Base-by-base conservation (phyloP, 2,113 vertebrate genomes). In the Chauna torquata region DNA sequence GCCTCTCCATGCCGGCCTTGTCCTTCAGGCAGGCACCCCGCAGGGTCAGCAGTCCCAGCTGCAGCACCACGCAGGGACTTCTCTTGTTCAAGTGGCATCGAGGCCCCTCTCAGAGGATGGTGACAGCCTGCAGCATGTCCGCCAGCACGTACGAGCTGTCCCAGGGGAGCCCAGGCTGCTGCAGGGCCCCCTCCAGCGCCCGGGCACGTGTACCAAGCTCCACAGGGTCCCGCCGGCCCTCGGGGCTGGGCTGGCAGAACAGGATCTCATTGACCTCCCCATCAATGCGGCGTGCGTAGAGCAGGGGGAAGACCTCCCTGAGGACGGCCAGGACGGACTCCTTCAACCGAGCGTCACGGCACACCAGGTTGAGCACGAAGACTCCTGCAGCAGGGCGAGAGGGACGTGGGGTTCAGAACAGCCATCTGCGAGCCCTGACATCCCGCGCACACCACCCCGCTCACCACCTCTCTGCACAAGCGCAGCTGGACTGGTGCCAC, bases 321-420 rank as follows among this genome's bases (percentile, higher is more conserved):
- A 99, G 97, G 14, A 97, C 91, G n/a, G 97, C 97, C 92, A 99
- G 86, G 91, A 99, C 98, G 0, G 97, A 97, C 15, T 98, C 98
- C 97, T 98, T 99, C 83, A 99, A 94, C 70, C 1, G 82, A 5
- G 97, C 8, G 22, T 99, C 98, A 0, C 99, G 99, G 91, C 99
- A 99, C 85, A 99, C 99, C 17, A 99, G 98, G 87, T 99, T 99
- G 85, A 99, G 97, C 91, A 99, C 98, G 36, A 99, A 99, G 62
- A 99, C 71, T 47, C 99, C 99, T 99, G 96, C 36, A 32, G 80
- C 10, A 45, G 71, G 54, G 20, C 0, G 23, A 81, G 85, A 95
- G 11, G 27, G 44, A 30, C 7, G 30, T 8, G 16, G 24, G 50
- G 27, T 4, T 83, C 8, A 69, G 64, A 59, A 2, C 45, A 24